Base-by-base conservation (phyloP, 2,888 invertebrate species). In the Lamproptera curius region DNA sequence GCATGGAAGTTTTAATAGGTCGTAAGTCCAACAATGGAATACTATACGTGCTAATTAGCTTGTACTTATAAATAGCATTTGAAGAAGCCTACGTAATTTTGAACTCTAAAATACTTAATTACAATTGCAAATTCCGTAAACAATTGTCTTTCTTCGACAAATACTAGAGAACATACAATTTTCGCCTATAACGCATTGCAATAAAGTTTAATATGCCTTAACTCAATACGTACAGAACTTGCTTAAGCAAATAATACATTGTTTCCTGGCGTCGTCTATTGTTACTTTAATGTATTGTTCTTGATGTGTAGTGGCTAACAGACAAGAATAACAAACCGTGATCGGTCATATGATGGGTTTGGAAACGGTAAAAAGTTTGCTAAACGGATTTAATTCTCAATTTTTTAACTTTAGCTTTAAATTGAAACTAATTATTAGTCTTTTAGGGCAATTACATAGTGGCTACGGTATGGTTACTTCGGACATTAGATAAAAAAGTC, bases 211-310 rank as follows among this genome's bases (percentile, higher is more conserved):
- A 35, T 15, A 13, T 16, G 2, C 2, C 1, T 2, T 10, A n/a
- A 9, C 13, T 10, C 2, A 11, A 16, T 14, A 42, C 23, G 34
- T 35, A 34, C 35, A 15, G n/a, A n/a, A 10, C 15, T n/a, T n/a
- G 14, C 40, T 34, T 35, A 23, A 35, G 35, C 20, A 34, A 42
- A 34, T 34, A 20, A 20, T n/a, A 33, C 17, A 14, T 34, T 34
- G 15, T 20, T 17, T 2, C 14, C 1, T 15, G 9, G 16, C 15
- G 28, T 5, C 15, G 10, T 39, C 14, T 16, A 40, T 28, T 40
- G 28, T 28, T 28, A 6, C 6, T 28, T 14, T 28, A 16, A 40
- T 40, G n/a, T 28, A 28, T n/a, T 40, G 28, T 26, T 20, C 4
- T 23, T 14, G 11, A 23, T 13, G 23, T 1, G 14, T 14, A 9